Conservation (phyloP, 2,888 invertebrate species). For the Drosophila neotestacea region DNA sequence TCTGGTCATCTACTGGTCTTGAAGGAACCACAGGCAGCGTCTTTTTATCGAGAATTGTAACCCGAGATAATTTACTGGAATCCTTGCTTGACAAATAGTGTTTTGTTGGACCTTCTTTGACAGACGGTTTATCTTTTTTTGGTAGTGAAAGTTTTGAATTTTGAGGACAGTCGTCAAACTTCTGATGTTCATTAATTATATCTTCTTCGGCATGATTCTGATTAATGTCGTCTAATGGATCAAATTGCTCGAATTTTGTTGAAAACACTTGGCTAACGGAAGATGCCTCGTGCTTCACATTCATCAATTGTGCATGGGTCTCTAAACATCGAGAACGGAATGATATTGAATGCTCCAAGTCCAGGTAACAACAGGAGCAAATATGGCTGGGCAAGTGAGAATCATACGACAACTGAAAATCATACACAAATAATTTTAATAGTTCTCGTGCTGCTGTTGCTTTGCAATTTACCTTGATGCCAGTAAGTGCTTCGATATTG, state of each 20-base stretch:
- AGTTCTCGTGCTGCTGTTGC: background rate
- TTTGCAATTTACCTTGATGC: constrained; percentile 40
- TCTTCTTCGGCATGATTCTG: background rate
- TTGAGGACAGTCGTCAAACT: background rate
- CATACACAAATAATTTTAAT: background rate
- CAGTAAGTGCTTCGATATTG: constrained; percentile 52
- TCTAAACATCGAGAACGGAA: constrained; percentile 62
- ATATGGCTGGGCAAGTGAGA: constrained; percentile 51
- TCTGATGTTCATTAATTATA: background rate
- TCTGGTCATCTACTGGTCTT: background rate
- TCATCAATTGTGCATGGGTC: constrained; percentile 32
- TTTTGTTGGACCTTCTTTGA: background rate
- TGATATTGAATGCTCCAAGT: constrained; percentile 52
- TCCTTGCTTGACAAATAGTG: background rate
- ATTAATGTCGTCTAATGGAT: constrained; percentile 27
- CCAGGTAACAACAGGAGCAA: constrained; percentile 63
- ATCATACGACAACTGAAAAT: constrained; percentile 30
- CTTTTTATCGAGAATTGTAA: background rate
- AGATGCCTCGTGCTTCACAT: background rate
- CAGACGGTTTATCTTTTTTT: background rate
- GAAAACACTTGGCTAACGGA: background rate
- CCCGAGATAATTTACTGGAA: background rate
- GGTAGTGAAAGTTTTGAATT: background rate
- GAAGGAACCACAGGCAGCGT: background rate
- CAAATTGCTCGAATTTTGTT: background rate